Conservation (phyloP, 2,113 vertebrate genomes). For the Mormyrus iriodes region DNA sequence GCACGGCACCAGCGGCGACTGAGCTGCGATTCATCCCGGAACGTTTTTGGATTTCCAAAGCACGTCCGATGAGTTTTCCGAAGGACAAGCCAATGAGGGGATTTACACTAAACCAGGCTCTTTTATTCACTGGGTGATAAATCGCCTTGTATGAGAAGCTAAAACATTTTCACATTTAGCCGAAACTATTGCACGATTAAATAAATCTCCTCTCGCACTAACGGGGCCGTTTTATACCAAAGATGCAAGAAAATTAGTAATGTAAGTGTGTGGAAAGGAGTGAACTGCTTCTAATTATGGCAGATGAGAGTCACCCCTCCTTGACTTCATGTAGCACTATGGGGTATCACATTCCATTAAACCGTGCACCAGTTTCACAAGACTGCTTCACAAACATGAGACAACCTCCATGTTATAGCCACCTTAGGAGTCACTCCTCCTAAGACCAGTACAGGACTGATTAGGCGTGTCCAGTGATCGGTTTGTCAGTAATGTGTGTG, state of each 20-base stretch:
- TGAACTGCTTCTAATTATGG: slow-evolving; percentile 36
- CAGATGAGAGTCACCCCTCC: slow-evolving; percentile 36
- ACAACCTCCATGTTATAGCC: background rate
- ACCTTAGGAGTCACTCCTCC: background rate
- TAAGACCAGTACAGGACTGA: background rate
- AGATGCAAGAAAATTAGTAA: slow-evolving; percentile 33
- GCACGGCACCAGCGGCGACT: background rate
- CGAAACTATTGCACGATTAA: background rate
- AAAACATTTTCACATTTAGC: background rate
- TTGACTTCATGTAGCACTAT: slow-evolving; percentile 32
- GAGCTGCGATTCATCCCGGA: background rate
- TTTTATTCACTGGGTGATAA: background rate
- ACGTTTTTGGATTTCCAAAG: slow-evolving; percentile 37
- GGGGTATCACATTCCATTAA: slow-evolving; percentile 28
- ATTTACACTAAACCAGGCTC: background rate
- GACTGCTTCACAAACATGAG: background rate
- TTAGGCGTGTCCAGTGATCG: background rate
- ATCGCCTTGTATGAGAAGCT: background rate
- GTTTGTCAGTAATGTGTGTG: background rate
- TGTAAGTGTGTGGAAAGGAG: slow-evolving; percentile 22
- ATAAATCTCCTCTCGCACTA: background rate
- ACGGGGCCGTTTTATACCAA: background rate
- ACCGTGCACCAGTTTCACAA: slow-evolving; percentile 32
- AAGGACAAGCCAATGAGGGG: background rate
- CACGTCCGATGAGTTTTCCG: background rate